These are phyloP conservation scores for Unio pictorum DNA, from an alignment of 2,888 invertebrate genomes.

Conservation along the genomic window DNA sequence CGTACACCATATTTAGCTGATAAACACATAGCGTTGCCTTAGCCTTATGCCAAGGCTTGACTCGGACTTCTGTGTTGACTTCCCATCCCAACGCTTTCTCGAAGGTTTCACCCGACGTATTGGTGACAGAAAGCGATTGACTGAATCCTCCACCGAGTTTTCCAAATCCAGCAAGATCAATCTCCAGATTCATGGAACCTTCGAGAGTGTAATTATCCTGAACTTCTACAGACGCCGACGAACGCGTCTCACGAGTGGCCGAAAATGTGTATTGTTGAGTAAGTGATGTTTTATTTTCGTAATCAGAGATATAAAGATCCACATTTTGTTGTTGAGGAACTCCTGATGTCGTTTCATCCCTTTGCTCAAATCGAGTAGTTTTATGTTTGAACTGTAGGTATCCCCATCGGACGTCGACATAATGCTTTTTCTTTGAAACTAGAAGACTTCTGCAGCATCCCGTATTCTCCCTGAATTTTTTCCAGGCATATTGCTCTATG, in stretches of 20 bases:
- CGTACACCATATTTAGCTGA: slow-evolving; percentile 22
- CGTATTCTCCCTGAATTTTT: slow-evolving; percentile 14
- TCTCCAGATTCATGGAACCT: slow-evolving; percentile 34
- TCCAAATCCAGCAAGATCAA: slow-evolving; percentile 33
- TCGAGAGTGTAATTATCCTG: slow-evolving; percentile 44
- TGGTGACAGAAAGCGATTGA: slow-evolving; percentile 34
- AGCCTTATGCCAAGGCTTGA: slow-evolving; percentile 27
- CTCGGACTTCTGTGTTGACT: slow-evolving; percentile 38
- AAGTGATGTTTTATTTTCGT: slow-evolving; percentile 34
- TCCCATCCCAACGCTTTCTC: slow-evolving; percentile 34
- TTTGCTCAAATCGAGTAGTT: slow-evolving; percentile 21
- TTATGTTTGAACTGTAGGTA: slow-evolving; percentile 38
- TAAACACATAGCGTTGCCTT: slow-evolving; percentile 32
- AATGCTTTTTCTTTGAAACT: slow-evolving; percentile 22
- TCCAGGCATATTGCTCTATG: slow-evolving; percentile 41
- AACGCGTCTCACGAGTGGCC: slow-evolving; percentile 30
- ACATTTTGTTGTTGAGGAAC: slow-evolving; percentile 19
- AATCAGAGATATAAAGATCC: slow-evolving; percentile 37
- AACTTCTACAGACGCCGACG: slow-evolving; percentile 33
- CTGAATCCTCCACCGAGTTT: slow-evolving; percentile 37
- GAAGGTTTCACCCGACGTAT: slow-evolving; percentile 34
- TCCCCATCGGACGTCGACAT: slow-evolving; percentile 44
- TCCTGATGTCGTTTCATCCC: slow-evolving; percentile 3
- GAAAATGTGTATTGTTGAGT: slow-evolving; percentile 39
- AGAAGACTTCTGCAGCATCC: slow-evolving; percentile 21